Conservation (phyloP, 2,113 vertebrate species). For the Oophaga pumilio region DNA sequence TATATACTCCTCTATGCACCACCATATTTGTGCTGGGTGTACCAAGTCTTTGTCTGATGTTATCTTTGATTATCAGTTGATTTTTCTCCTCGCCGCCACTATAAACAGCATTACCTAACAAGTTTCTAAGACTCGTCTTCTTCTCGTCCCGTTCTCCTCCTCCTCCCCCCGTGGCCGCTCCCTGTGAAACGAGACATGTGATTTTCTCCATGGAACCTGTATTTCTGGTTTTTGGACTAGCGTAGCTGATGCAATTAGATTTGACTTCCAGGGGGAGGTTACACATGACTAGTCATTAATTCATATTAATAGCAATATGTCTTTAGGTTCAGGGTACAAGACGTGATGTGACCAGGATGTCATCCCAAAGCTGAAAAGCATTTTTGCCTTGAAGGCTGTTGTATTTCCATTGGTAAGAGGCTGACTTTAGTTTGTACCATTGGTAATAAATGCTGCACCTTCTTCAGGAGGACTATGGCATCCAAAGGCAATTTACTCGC, state of each 20-base stretch:
- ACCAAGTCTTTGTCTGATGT: not conserved
- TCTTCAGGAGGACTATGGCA: not conserved
- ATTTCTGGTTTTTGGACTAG: constrained; percentile 48
- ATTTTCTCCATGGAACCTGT: constrained; percentile 36
- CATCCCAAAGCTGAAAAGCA: not conserved
- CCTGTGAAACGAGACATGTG: constrained; percentile 37
- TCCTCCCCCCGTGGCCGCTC: constrained; percentile 26
- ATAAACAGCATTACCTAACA: constrained; percentile 7
- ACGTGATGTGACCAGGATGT: not conserved
- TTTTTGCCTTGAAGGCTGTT: not conserved
- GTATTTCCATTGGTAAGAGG: not conserved
- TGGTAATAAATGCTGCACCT: not conserved
- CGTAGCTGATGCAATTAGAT: constrained; percentile 48
- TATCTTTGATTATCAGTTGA: constrained; percentile 6
- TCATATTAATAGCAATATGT: not conserved
- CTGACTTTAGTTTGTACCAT: not conserved
- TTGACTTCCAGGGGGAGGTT: not conserved
- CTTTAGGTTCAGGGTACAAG: not conserved
- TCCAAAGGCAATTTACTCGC: too few relatives aligned
- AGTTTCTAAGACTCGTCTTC: not conserved
- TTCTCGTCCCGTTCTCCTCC: not conserved
- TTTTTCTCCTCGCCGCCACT: not conserved
- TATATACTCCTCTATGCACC: not conserved
- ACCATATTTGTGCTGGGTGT: constrained; percentile 3
- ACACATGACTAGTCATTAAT: not conserved